Conservation (phyloP, 1,140 invertebrate genomes). For the Sitodiplosis mosellana region DNA sequence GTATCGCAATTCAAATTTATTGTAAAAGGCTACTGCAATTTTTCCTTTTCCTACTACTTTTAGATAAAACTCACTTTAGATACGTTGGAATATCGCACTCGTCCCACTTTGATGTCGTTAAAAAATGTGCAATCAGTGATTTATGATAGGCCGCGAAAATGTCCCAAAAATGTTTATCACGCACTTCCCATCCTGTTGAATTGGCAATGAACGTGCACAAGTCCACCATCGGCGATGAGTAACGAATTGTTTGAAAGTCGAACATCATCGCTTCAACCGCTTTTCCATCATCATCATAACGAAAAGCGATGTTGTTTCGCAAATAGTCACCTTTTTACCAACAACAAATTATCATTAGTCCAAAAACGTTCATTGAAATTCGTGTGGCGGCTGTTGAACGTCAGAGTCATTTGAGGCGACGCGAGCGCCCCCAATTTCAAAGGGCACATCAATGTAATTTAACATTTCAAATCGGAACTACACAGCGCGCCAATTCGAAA, state of each 20-base stretch:
- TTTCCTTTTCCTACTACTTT: no score
- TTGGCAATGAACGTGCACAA: conserved; percentile 13
- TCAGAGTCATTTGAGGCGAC: no score
- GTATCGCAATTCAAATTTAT: no score
- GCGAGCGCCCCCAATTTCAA: no score
- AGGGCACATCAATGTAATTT: no score
- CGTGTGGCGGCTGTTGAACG: no score
- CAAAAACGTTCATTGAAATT: no score
- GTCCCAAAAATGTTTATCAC: conserved; percentile 12
- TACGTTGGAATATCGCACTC: conserved; percentile 8
- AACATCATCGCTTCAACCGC: conserved; percentile 21
- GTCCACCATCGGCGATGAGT: conserved; percentile 21
- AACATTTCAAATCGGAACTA: no score
- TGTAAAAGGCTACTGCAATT: no score
- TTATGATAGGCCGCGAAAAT: conserved; percentile 17
- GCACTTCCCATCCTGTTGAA: conserved; percentile 13
- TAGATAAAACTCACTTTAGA: conserved; percentile 12
- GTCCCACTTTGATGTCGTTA: conserved; percentile 2
- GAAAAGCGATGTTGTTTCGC: conserved; percentile 20
- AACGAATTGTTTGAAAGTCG: conserved; percentile 19
- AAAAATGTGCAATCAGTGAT: conserved; percentile 9
- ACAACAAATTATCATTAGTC: no score
- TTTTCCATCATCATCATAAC: conserved; percentile 6
- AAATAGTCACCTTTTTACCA: no score
- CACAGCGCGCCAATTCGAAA: no score